Base-by-base conservation (phyloP, 2,797 vertebrate species). In the Acanthornis magna region DNA sequence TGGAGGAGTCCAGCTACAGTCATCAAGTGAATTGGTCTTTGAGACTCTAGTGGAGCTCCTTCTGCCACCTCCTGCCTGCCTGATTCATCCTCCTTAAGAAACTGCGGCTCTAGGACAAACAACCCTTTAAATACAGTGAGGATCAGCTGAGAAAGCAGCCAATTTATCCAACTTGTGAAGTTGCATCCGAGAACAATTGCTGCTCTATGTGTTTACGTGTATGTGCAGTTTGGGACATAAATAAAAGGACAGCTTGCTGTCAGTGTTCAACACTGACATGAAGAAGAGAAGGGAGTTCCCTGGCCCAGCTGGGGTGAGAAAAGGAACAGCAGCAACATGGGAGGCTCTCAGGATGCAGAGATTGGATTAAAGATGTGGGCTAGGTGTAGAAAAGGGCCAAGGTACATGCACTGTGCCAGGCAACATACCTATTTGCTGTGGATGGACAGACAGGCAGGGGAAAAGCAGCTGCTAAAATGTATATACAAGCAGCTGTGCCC, bases 1-100 rank as follows among this genome's bases (percentile, higher is more conserved):
- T 89, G 96, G 88, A 96, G 93, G 72, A 79, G 67, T 85, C 60
- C 91, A 53, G 74, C 68, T 63, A 47, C 66, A 92, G 79, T 93
- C 85, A 88, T 53, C 16, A 7, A 65, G 45, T 74, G 79, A 66
- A 89, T 26, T 88, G 55, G 72, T 62, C 72, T 78, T 42, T 68
- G 88, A 73, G 45, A 61, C 65, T 48, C 20, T 10, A 79, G 87
- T 43, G 71, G 61, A 87, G 67, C 65, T 91, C 53, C 77, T 75
- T 73, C 45, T 93, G 82, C 58, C 60, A 47, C 47, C 16, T 0
- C 38, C 54, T 7, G 51, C 58, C 87, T 77, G 45, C 74, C 58
- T 79, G 23, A 82, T 34, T 78, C 27, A 22, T 54, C 12, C 20
- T 66, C 16, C 66, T 48, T 36, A 18, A 70, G 88, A 58, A 84